Percentiles rank a stretch among this genome's conserved stretches.
phyloP scores from a whole-genome alignment of 2,888 invertebrate species.

The Drosophila kanekoi region DNA sequence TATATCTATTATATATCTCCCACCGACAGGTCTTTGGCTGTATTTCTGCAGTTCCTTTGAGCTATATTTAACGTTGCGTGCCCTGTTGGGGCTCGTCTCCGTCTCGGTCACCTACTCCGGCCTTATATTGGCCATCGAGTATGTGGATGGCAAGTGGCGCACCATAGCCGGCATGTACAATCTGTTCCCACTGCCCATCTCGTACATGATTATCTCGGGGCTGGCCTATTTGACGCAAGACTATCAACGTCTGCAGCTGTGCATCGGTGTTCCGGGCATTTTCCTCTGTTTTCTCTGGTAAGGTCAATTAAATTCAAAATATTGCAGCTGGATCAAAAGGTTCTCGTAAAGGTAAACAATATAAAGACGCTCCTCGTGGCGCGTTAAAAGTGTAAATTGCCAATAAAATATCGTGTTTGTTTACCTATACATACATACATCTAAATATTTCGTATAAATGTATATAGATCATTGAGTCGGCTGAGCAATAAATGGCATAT shows the following conservation, averaged over 20 bases:
- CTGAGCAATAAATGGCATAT: conserved; percentile 48
- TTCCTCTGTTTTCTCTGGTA: conserved; percentile 89
- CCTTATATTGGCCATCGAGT: conserved; percentile 91
- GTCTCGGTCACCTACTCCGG: conserved; percentile 94
- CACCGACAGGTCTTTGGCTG: conserved; percentile 86
- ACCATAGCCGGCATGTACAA: conserved; percentile 93
- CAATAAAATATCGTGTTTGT: conserved; percentile 31
- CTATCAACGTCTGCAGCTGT: conserved; percentile 90
- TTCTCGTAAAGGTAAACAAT: conserved; percentile 45
- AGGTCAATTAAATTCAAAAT: conserved; percentile 70
- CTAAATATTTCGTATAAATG: conserved; percentile 1
- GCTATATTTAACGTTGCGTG: conserved; percentile 89
- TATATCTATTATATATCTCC: neutral
- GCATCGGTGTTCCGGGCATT: conserved; percentile 90
- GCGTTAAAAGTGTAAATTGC: conserved; percentile 46
- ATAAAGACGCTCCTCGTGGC: conserved; percentile 8
- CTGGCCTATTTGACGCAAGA: conserved; percentile 90
- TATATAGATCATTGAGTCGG: conserved; percentile 26
- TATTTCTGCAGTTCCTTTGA: conserved; percentile 90
- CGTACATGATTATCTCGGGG: conserved; percentile 90
- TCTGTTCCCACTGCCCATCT: conserved; percentile 91
- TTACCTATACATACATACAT: neutral
- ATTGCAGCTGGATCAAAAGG: conserved; percentile 14
- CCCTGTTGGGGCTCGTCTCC: conserved; percentile 90
- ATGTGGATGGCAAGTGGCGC: conserved; percentile 92